Base-by-base conservation (phyloP, 2,113 vertebrate species). In the Microcebus tavaratra region DNA sequence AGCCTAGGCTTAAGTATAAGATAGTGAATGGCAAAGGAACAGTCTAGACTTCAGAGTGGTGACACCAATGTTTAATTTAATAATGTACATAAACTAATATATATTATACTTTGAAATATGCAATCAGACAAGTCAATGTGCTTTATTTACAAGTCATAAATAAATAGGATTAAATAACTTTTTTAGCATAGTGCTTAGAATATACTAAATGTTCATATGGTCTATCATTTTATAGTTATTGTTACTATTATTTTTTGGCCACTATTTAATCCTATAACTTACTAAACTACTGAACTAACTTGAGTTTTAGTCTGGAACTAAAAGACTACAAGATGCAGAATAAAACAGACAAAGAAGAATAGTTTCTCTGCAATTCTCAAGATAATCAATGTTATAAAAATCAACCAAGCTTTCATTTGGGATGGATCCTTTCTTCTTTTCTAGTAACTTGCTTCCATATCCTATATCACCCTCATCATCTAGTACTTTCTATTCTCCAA, bases 121-220 rank as follows among this genome's bases (percentile, higher is more conserved):
- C 61, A 91, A 79, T 55, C 67, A 29, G 42, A 94, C 20, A 76
- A 81, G 6, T 59, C 31, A 53, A 42, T 29, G 27, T 45, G 18
- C 48, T 86, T 53, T 85, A 76, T 86, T 53, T 85, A 76, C 15
- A 86, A 81, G 80, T 80, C 18, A 82, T 20, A 72, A 73, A 50
- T 53, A 96, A 94, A 95, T 85, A 94, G 17, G 27, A 83, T 61
- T 53, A 53, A 82, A 80, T 50, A 34, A 75, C 5, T 94, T 31
- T 29, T 91, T 68, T 72, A 39, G 8, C n/a, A 92, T 3, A 73
- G 12, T 39, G 25, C 6, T 31, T 87, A 50, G 55, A 83, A 80
- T 68, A 79, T 39, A 27, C 5, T 89, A 61, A 86, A 57, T 61
- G 36, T 67, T 92, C 48, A 36, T 70, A 45, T 91, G 88, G 53